Conservation (phyloP, 2,113 vertebrate species). For the Myiozetetes cayanensis region DNA sequence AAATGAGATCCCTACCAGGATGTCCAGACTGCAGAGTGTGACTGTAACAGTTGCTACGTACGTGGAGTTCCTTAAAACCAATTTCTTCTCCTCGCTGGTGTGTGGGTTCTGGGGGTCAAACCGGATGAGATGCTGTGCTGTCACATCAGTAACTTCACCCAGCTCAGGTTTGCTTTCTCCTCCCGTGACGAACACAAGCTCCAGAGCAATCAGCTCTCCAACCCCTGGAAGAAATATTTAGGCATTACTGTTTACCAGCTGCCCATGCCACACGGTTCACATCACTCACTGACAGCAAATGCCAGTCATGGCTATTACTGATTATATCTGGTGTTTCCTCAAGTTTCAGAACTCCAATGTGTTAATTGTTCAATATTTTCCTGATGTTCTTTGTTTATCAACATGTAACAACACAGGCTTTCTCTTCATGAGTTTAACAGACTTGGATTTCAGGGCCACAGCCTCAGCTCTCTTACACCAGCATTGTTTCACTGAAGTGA, state of each 20-base stretch:
- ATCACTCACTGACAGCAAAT: background rate
- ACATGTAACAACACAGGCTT: background rate
- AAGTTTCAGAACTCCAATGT: background rate
- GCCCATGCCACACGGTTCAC: background rate
- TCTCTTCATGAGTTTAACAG: background rate
- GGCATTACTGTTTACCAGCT: background rate
- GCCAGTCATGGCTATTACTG: background rate
- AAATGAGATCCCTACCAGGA: background rate
- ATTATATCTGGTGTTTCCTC: background rate
- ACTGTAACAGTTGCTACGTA: conserved; percentile 50
- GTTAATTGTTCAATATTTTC: background rate
- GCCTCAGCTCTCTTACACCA: background rate
- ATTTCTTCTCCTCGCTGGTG: conserved; percentile 62
- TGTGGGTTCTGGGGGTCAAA: conserved; percentile 83
- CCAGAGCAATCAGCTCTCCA: conserved; percentile 81
- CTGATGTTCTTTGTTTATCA: background rate
- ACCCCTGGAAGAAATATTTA: conserved; percentile 71
- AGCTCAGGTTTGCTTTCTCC: conserved; percentile 66
- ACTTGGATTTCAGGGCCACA: background rate
- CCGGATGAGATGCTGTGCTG: conserved; percentile 81
- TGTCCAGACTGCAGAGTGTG: background rate
- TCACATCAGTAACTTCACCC: conserved; percentile 77
- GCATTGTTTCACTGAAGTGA: background rate
- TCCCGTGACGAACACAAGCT: conserved; percentile 79
- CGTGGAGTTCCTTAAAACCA: conserved; percentile 85